Evolutionary conservation across 2,797 vertebrate species (phyloP).

Genomic region (Sebastes baramenuke): DNA sequence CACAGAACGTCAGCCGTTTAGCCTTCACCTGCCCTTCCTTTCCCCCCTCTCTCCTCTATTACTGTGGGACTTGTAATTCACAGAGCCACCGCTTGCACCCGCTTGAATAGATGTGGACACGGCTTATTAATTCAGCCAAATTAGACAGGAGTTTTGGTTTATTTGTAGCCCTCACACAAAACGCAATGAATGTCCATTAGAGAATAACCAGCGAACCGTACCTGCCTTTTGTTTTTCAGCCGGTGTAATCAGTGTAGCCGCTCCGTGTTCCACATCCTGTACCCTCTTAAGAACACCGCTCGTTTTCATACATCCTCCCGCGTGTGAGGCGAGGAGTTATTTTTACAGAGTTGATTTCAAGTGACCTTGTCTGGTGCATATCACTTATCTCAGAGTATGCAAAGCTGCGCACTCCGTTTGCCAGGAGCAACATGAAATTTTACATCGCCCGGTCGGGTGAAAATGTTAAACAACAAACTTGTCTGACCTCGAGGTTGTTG

Average conservation of each 20-base stretch:
- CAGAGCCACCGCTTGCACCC: slow-evolving; percentile 21
- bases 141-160: slow-evolving; percentile 50
- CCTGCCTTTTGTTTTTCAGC: slow-evolving; percentile 56
- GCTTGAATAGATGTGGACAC: slow-evolving; percentile 32
- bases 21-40: slow-evolving; percentile 45
- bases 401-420: slow-evolving; percentile 26
- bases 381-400: slow-evolving; percentile 52
- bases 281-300: slow-evolving; percentile 16
- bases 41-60: slow-evolving; percentile 7
- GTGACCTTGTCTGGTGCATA: slow-evolving; percentile 37
- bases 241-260: slow-evolving; percentile 52
- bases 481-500: slow-evolving; percentile 49
- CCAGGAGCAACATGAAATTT: slow-evolving; percentile 43
- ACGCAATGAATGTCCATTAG: slow-evolving; percentile 39
- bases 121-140: slow-evolving; percentile 65
- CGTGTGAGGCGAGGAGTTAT: neutral
- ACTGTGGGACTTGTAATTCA: slow-evolving; percentile 30
- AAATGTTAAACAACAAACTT: slow-evolving; percentile 47
- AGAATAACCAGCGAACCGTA: slow-evolving; percentile 53
- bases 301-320: slow-evolving; percentile 8
- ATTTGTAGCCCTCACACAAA: slow-evolving; percentile 30
- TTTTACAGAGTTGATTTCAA: slow-evolving; percentile 17
- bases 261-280: slow-evolving; percentile 48
- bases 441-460: neutral
- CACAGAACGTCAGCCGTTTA: slow-evolving; percentile 1